Evolutionary conservation across 2,797 vertebrate species (phyloP), one percentile per base, ranked within the genome.

Genomic region (Sparidentex hasta): DNA sequence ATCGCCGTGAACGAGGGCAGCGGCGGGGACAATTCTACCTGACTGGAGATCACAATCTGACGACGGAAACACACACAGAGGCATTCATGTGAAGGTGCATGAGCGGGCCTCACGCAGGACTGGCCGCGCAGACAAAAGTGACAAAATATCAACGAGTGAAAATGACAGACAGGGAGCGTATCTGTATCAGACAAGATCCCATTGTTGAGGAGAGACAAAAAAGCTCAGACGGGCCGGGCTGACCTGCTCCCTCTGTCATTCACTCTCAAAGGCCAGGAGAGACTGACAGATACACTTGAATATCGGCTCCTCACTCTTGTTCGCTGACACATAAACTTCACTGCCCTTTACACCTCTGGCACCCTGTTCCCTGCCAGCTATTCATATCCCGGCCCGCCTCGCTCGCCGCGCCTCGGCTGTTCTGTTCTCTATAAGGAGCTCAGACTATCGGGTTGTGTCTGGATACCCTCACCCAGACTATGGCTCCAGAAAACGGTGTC

Each of bases 1-100:
- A 87, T 89, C 82, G 47, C 73, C n/a, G 21, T 81, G 88, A 93
- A 89, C 44, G 71, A 84, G 75, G 90, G 78, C 83, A 83, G 80
- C 80, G 71, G 87, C 74, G 21, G 75, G 69, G 84, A 88, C 91
- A 66, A 90, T 80, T 86, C 91, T 76, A 90, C 86, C 88, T 84
- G 85, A 88, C 89, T 88, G 93, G 84, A 92, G 93, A 94, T 95
- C 88, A 78, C 87, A 91, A 94, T 95, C 93, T 78, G 84, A 78
- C 64, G 76, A 82, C 76, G 67, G 57, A 66, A 55, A 83, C 74
- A 46, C 80, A 83, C 52, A 27, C 52, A 7, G 23, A 55, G 23
- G 69, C 82, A 78, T 74, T 80, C 59, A 70, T 83, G 78, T 66
- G 74, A 73, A 81, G 78, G 78, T 43, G 54, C 65, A 52, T 14